Evolutionary conservation across 2,888 invertebrate genomes (phyloP).

Genomic region (Sarcophaga carnaria): DNA sequence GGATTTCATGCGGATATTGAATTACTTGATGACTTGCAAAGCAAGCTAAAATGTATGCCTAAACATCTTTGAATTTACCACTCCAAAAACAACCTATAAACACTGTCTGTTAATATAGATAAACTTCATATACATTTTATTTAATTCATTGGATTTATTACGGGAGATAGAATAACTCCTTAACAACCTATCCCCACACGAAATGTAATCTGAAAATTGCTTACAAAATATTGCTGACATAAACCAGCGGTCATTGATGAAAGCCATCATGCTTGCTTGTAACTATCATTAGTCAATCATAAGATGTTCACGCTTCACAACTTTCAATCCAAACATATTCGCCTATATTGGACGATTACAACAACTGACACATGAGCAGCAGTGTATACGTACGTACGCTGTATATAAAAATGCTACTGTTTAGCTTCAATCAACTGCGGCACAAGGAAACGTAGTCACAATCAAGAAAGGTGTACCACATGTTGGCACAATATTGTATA

Average conservation of each 20-base stretch:
- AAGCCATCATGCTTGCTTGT: conserved; percentile 19
- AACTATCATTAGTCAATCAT: conserved; percentile 49
- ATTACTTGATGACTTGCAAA: too few species aligned
- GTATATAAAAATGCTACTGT: conserved; percentile 4
- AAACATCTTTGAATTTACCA: too few species aligned
- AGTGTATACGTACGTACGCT: background rate
- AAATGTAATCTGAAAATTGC: conserved; percentile 4
- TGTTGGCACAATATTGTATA: conserved; percentile 15
- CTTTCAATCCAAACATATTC: conserved; percentile 43
- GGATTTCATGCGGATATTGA: too few species aligned
- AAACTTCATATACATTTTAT: too few species aligned
- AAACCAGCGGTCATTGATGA: conserved; percentile 26
- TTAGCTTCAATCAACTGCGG: background rate
- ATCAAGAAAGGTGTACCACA: conserved; percentile 23
- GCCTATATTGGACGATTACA: conserved; percentile 18
- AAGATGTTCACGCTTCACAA: conserved; percentile 35
- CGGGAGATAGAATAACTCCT: too few species aligned
- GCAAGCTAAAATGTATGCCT: too few species aligned
- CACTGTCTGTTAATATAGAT: too few species aligned
- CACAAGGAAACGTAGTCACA: background rate
- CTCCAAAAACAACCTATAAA: too few species aligned
- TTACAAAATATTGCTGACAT: conserved; percentile 13
- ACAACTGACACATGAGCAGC: conserved; percentile 25
- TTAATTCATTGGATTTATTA: too few species aligned
- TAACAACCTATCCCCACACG: too few species aligned